Base-by-base conservation (phyloP, 2,888 invertebrate species). In the Netelia melanura region DNA sequence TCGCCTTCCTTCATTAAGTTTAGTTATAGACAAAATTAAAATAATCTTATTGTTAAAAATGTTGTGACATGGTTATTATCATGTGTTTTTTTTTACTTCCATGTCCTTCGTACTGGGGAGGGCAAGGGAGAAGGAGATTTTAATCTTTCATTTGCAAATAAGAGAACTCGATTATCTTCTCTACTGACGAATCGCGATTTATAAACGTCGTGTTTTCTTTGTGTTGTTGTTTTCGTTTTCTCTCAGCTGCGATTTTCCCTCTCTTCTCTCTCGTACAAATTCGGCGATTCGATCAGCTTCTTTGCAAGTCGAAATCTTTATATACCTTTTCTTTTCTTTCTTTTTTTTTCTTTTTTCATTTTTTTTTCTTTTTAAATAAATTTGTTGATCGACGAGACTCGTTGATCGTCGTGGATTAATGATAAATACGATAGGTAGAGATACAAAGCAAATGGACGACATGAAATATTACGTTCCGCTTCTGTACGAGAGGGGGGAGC, bases 1-100 rank as follows among this genome's bases (percentile, higher is more conserved):
- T 77, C 61, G 81, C 88, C 82, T 80, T 87, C 85, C 54, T 54
- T 86, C 82, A 81, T 89, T 89, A 90, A 89, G 88, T 90, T 91
- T 90, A 90, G 85, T 90, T 91, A 91, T 90, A 91, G 89, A 91
- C 90, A 91, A 91, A 91, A 92, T 92, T 91, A 92, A 92, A 92
- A 92, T 91, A 91, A 92, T 89, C 90, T 91, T 91, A 91, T 88
- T 86, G 89, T 89, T 91, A 88, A 90, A 91, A 90, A 87, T 87
- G 84, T 86, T 83, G 25, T 79, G 83, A 84, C 84, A 84, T 78
- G 84, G 81, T 81, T 74, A 67, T 64, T 52, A 9, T 56, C 70
- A 64, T 75, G 38, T 61, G 17, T 21, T 65, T 85, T 83, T 21
- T 65, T 85, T 83, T 65, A 70, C 61, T 79, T 54, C 83, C 82